Conservation (phyloP, 2,888 invertebrate species). For the Thymelicus lineola region DNA sequence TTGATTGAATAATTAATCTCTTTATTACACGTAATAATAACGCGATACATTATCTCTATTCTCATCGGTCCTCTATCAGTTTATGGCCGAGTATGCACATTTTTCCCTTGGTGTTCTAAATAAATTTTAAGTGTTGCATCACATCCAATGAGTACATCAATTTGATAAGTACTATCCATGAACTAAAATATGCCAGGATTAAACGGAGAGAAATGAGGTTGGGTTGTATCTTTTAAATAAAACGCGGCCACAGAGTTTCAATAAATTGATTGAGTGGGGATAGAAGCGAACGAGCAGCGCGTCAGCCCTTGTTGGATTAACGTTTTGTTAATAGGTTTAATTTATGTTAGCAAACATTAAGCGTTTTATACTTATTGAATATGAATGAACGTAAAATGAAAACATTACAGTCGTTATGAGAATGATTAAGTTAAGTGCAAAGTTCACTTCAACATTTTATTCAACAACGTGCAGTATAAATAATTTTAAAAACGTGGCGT, state of each 20-base stretch:
- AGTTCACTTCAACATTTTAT: constrained; percentile 19
- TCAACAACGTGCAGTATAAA: constrained; percentile 19
- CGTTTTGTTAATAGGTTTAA: constrained; percentile 7
- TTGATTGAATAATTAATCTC: no score
- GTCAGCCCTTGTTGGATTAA: constrained; percentile 1
- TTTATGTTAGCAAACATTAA: constrained; percentile 11
- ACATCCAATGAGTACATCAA: no score
- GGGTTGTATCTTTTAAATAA: constrained; percentile 6
- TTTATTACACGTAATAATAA: no score
- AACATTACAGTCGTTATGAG: constrained; percentile 12
- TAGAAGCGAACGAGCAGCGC: constrained; percentile 5
- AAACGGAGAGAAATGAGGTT: neutral
- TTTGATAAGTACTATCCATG: no score
- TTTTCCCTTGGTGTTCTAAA: no score
- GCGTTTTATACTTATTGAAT: constrained; percentile 6
- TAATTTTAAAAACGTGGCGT: constrained; percentile 35
- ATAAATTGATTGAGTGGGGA: constrained; percentile 4
- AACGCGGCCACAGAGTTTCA: constrained; percentile 1
- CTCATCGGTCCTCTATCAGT: no score
- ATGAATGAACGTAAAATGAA: constrained; percentile 15
- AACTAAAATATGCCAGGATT: neutral
- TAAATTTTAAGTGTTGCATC: no score
- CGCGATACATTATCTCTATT: no score
- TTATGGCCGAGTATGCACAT: no score
- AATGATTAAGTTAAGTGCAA: constrained; percentile 24